Base-by-base conservation (phyloP, 2,797 vertebrate genomes). In the Periparus ater region DNA sequence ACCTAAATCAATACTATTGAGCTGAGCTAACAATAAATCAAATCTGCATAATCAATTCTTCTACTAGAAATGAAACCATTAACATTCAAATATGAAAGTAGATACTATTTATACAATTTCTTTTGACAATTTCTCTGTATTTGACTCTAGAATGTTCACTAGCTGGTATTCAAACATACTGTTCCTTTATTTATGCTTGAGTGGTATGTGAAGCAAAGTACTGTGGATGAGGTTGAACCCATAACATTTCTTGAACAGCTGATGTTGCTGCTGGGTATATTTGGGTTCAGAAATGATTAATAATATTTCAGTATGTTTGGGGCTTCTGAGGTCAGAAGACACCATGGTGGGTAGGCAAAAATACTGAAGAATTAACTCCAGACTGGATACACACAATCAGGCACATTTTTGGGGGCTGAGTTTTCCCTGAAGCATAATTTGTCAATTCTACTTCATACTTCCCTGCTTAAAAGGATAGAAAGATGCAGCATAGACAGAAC, bases 1-100 rank as follows among this genome's bases (percentile, higher is more conserved):
- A 61, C 29, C 72, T 74, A 73, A 91, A 88, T 96, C 95, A 92
- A 89, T 96, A 81, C 5, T 65, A 94, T 86, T 76, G 93, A 90
- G 32, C 38, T 57, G 34, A 40, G 36, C 44, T 63, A 88, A 91
- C 48, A 77, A 92, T 67, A 89, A 85, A 87, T 94, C 63, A 89
- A 85, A 86, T 38, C 22, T 65, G 20, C 22, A 77, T 72, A 83
- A 72, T 92, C 68, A 53, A 83, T 94, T 94, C 53, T 57, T 85
- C 30, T 68, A 53, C 68, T 81, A 77, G 82, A 97, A 96, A 95
- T 95, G 60, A 96, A 95, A 89, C 71, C 75, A 57, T 86, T 89
- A 91, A 53, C 60, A 88, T 87, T 93, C 76, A 95, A 88, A 90
- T 92, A 77, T 26, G 67, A 89, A 94, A 76, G 30, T 57, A 53